Conservation (phyloP, 2,113 vertebrate species). For the Vidua macroura region DNA sequence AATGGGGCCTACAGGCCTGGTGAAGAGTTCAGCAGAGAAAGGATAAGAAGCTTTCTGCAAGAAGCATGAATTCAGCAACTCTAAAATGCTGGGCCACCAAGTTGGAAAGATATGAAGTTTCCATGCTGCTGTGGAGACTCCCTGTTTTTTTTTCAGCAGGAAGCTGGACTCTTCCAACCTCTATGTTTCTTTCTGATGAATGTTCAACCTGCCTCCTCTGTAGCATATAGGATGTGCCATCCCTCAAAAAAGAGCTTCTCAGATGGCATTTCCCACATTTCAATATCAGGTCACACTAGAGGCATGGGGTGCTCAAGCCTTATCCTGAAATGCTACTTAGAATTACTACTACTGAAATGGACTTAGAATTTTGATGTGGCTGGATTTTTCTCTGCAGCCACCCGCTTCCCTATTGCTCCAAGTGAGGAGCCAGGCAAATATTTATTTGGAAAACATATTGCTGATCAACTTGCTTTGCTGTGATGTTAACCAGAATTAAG, state of each 20-base stretch:
- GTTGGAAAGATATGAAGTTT: background rate
- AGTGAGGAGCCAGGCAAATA: background rate
- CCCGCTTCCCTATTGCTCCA: background rate
- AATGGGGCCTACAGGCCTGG: background rate
- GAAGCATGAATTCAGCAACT: background rate
- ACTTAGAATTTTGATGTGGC: background rate
- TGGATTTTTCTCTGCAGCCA: background rate
- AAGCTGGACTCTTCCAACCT: background rate
- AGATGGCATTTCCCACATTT: background rate
- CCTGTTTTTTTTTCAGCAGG: background rate
- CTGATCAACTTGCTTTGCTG: background rate
- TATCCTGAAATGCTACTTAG: background rate
- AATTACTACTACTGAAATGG: background rate
- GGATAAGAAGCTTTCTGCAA: background rate
- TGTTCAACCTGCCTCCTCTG: background rate
- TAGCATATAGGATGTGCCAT: background rate
- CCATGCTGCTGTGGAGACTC: background rate
- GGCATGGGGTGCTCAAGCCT: background rate
- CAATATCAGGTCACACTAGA: fast-evolving
- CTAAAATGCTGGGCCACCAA: background rate
- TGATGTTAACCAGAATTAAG: background rate
- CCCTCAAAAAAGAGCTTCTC: background rate
- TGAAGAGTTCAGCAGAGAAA: background rate
- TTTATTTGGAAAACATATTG: background rate
- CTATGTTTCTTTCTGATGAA: background rate